These are phyloP conservation scores for Harpagus bidentatus DNA, from an alignment of 2,113 vertebrate species.

Conservation along the genomic window DNA sequence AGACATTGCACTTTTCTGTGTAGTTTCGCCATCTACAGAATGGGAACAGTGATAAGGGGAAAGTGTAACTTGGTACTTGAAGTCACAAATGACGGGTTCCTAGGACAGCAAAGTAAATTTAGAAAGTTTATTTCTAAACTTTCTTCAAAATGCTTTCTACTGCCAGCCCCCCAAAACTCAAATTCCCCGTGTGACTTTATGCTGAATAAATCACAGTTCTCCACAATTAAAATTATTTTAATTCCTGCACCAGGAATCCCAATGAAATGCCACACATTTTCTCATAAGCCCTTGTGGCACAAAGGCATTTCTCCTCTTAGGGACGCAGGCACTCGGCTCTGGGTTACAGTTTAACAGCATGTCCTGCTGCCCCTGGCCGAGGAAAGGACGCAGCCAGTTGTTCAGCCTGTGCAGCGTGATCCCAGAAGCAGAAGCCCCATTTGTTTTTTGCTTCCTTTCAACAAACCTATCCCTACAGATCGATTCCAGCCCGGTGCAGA, in stretches of 20 bases:
- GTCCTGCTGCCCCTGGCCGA: not conserved
- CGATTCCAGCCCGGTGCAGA: not conserved
- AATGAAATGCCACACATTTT: not conserved
- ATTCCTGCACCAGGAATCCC: not conserved
- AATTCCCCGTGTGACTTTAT: not conserved
- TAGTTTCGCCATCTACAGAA: not conserved
- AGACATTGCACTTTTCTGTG: not conserved
- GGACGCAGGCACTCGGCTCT: not conserved
- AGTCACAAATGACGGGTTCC: not conserved
- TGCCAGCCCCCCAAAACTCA: not conserved
- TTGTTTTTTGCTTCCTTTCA: conserved; percentile 6
- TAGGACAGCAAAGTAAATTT: not conserved
- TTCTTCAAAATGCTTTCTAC: not conserved
- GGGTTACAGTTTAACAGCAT: not conserved
- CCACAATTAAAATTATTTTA: not conserved
- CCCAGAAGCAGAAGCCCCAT: not conserved
- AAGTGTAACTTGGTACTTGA: not conserved
- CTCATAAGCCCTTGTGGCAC: not conserved
- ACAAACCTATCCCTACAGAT: conserved; percentile 1
- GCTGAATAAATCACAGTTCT: not conserved
- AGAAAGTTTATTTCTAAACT: not conserved
- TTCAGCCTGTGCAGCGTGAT: not conserved
- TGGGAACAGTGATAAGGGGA: not conserved
- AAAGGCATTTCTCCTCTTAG: not conserved
- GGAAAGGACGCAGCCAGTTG: not conserved